Conservation (phyloP, 2,797 vertebrate genomes). For the Monodelphis domestica region DNA sequence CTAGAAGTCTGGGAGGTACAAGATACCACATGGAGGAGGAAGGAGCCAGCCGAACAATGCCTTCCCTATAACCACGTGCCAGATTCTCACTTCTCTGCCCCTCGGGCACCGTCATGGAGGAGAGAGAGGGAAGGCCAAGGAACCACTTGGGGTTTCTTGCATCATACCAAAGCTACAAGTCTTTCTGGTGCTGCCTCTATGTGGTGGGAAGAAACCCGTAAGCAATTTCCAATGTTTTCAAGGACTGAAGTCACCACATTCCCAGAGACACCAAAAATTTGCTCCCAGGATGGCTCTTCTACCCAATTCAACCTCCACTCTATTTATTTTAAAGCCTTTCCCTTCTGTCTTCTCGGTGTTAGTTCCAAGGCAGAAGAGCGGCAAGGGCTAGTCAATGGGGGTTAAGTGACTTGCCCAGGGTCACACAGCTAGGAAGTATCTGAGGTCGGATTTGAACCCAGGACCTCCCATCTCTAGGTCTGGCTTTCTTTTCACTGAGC, state of each 20-base stretch:
- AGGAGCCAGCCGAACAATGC: neutral
- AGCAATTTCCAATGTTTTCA: neutral
- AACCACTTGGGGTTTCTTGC: neutral
- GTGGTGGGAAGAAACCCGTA: neutral
- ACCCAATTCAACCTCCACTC: neutral
- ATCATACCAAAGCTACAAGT: neutral
- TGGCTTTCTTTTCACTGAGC: too few relatives aligned
- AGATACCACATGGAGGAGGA: neutral
- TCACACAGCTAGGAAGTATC: too few relatives aligned
- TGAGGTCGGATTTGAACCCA: too few relatives aligned
- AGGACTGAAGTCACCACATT: neutral
- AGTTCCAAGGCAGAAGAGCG: too few relatives aligned
- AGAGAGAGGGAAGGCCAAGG: neutral
- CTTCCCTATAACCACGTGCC: neutral
- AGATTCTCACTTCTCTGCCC: neutral
- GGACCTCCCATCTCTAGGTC: too few relatives aligned
- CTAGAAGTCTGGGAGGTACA: neutral
- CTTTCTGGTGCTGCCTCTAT: neutral
- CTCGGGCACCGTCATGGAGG: neutral
- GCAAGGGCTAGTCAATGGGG: too few relatives aligned
- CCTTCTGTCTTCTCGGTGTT: too few relatives aligned
- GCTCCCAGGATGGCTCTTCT: neutral
- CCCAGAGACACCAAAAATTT: neutral
- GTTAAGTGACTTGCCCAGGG: too few relatives aligned
- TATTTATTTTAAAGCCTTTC: too few relatives aligned